Base-by-base conservation (phyloP, 2,888 invertebrate species). In the Nomada hirtipes region DNA sequence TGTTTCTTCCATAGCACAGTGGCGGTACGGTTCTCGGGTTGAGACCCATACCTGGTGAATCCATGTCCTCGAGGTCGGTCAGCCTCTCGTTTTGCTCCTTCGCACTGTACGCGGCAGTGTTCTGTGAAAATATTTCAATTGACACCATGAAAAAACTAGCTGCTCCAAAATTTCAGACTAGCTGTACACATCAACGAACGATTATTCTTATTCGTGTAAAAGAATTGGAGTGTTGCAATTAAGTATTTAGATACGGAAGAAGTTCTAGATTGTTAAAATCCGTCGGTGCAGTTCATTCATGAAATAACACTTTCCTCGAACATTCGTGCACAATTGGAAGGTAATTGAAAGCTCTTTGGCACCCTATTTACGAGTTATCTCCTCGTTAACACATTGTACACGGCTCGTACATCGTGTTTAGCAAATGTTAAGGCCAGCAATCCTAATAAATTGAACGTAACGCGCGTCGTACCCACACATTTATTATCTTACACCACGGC, bases 1-100 rank as follows among this genome's bases (percentile, higher is more conserved):
- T 95, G 92, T 96, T 96, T 85, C 95, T 94, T 79, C 95, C 95
- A 88, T 95, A 96, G 90, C 95, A 95, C 76, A 94, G 92, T 55
- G 94, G 93, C 29, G 93, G 94, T 85, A 92, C 91, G 78, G 90
- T 90, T 77, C 90, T 91, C 69, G 86, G 78, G 81, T 89, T 91
- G 23, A 90, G 88, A 70, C 88, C 91, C 20, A 91, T 89, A 73
- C 89, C 91, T 53, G 91, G 89, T 52, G 90, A 86, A 76, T 89
- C 91, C 60, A 92, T 91, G 68, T 92, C 91, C 64, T 93, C 93
- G 86, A 93, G 91, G 47, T 91, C 91, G 18, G 91, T 90, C 76
- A 92, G 91, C 79, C 92, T 93, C 71, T 92, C 93, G 75, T 94
- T 94, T 72, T 92, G 92, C 77, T 94, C 94, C 73, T 93, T 91